Percentiles rank a stretch among this genome's conserved stretches.
These are phyloP conservation scores for Sebastes diaconus DNA, from an alignment of 2,797 vertebrate genomes.

Conservation along the genomic window DNA sequence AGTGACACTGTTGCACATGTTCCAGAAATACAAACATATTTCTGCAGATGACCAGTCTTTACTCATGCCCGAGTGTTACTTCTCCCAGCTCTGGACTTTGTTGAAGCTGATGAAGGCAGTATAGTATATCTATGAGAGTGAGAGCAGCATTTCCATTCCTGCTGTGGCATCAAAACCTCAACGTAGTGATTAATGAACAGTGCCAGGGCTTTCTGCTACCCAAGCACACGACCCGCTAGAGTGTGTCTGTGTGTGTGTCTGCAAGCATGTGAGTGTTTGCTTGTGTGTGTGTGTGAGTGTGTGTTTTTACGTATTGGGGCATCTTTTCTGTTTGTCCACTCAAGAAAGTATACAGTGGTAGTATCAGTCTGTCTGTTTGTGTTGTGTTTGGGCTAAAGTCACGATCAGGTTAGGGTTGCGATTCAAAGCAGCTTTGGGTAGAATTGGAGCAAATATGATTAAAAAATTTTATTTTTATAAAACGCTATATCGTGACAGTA, in stretches of 20 bases:
- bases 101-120: conserved; percentile 72
- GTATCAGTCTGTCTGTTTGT: background rate
- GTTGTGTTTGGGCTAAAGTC: background rate
- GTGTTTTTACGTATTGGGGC: conserved; percentile 2
- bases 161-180: conserved; percentile 78
- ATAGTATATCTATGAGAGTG: conserved; percentile 69
- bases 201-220: conserved; percentile 66
- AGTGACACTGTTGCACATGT: background rate
- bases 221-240: conserved; percentile 61
- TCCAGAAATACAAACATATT: background rate
- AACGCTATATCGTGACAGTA: no score
- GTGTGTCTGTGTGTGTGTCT: conserved; percentile 33
- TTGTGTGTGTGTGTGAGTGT: background rate
- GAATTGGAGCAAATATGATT: no score
- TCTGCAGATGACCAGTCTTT: background rate
- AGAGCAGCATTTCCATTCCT: conserved; percentile 73
- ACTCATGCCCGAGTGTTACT: conserved; percentile 20
- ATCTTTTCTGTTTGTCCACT: background rate
- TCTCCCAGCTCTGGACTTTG: conserved; percentile 34
- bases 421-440: no score
- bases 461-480: no score
- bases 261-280: conserved; percentile 12
- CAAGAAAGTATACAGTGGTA: background rate
- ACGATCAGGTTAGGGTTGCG: background rate
- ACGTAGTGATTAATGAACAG: conserved; percentile 76